Evolutionary conservation across 2,113 vertebrate genomes (phyloP).

Genomic region (Phaethon lepturus): DNA sequence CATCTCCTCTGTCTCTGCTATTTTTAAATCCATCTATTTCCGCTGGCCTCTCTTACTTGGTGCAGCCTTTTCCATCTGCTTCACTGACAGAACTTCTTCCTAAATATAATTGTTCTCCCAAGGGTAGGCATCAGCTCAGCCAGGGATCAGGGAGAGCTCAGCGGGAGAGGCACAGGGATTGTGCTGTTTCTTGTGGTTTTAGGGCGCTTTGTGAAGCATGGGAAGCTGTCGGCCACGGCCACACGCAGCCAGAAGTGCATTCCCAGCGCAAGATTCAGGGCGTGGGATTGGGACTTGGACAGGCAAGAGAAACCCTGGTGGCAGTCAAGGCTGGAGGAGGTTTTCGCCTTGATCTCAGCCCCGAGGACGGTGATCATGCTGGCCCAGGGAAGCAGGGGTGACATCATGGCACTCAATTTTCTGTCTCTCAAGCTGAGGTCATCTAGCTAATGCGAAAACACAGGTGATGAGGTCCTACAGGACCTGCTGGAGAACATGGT

Average conservation of each 20-base stretch:
- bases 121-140: neutral
- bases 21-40: neutral
- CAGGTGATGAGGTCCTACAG: neutral
- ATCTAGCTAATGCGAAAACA: neutral
- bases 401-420: neutral
- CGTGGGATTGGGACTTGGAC: neutral
- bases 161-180: neutral
- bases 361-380: neutral
- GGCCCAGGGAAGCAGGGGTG: neutral
- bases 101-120: neutral
- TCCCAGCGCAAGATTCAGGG: slow-evolving; percentile 7
- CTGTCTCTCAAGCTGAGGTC: neutral
- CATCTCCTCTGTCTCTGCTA: neutral
- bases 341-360: neutral
- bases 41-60: neutral
- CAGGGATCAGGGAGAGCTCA: neutral
- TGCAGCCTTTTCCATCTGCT: neutral
- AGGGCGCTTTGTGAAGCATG: neutral
- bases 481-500: neutral
- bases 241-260: neutral
- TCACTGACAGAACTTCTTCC: neutral
- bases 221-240: neutral
- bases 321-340: neutral
- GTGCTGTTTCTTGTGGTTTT: neutral
- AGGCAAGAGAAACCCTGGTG: neutral